Evolutionary conservation across 2,888 invertebrate genomes (phyloP).

Genomic region (Ectemnius cavifrons): DNA sequence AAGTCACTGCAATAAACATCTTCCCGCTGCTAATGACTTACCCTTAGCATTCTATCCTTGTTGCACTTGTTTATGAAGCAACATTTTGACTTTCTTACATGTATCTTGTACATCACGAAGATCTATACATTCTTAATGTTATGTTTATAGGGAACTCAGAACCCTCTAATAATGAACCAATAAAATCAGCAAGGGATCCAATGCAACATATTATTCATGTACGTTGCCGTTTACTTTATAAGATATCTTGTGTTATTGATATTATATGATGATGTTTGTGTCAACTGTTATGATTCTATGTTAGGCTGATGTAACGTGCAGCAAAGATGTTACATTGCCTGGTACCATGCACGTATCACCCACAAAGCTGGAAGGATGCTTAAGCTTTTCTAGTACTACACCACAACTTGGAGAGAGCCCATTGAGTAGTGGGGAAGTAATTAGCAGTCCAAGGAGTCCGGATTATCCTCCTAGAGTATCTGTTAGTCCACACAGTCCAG

Average conservation of each 20-base stretch:
- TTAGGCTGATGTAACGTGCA: constrained; percentile 59
- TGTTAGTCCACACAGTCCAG: constrained; percentile 65
- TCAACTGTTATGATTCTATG: constrained; percentile 16
- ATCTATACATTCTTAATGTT: too few species aligned
- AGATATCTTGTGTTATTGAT: not conserved
- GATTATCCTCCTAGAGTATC: constrained; percentile 74
- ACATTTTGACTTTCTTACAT: too few species aligned
- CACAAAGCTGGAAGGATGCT: constrained; percentile 64
- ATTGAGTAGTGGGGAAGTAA: constrained; percentile 67
- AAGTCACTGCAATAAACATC: not conserved
- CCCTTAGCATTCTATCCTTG: constrained; percentile 11
- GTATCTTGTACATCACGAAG: too few species aligned
- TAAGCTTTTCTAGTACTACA: constrained; percentile 69
- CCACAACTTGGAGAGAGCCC: constrained; percentile 73
- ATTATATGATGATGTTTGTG: not conserved
- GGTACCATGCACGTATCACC: constrained; percentile 44
- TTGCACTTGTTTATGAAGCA: not conserved
- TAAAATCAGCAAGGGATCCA: constrained; percentile 49
- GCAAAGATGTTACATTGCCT: constrained; percentile 51
- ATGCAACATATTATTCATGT: constrained; percentile 51
- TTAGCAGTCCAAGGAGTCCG: constrained; percentile 74
- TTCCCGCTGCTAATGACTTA: not conserved
- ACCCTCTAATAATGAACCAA: constrained; percentile 56
- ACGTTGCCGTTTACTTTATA: constrained; percentile 33
- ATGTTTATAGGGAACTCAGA: constrained; percentile 47